Conservation (phyloP, 2,888 invertebrate genomes). For the Halictus quadricinctus region DNA sequence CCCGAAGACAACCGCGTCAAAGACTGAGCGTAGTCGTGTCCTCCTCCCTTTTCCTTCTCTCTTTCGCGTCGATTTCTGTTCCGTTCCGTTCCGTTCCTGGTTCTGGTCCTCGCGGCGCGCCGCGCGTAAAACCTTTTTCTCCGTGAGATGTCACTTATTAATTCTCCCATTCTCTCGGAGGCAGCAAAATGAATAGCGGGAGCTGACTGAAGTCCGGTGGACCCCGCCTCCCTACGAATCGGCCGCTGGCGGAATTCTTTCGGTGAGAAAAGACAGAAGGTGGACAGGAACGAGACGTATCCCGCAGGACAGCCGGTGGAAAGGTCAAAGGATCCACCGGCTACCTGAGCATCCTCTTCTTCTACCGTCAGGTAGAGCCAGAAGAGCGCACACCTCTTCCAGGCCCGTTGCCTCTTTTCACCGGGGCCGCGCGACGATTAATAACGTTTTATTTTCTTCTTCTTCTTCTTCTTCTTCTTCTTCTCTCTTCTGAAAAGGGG, state of each 20-base stretch:
- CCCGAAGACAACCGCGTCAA: slow-evolving; percentile 52
- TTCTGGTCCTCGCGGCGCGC: slow-evolving; percentile 43
- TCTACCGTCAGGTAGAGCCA: slow-evolving; percentile 45
- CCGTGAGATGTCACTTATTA: slow-evolving; percentile 82
- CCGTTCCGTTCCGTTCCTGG: neutral
- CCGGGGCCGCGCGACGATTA: slow-evolving; percentile 73
- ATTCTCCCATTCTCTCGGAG: slow-evolving; percentile 78
- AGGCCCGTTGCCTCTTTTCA: slow-evolving; percentile 63
- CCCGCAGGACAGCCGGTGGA: slow-evolving; percentile 75
- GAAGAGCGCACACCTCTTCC: slow-evolving; percentile 16
- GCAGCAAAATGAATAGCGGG: slow-evolving; percentile 77
- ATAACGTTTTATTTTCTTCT: slow-evolving; percentile 66
- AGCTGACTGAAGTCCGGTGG: slow-evolving; percentile 54
- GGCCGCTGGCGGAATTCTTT: slow-evolving; percentile 64
- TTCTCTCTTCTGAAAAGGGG: slow-evolving; percentile 49
- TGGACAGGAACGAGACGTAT: slow-evolving; percentile 72
- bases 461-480: neutral
- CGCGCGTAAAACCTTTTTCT: slow-evolving; percentile 76
- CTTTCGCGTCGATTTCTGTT: slow-evolving; percentile 21
- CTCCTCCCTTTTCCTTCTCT: slow-evolving; percentile 30
- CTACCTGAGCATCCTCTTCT: slow-evolving; percentile 77
- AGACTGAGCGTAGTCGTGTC: slow-evolving; percentile 33
- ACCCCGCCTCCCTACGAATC: slow-evolving; percentile 62
- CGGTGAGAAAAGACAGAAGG: slow-evolving; percentile 70
- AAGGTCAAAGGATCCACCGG: slow-evolving; percentile 78